phyloP scores from a whole-genome alignment of 2,888 invertebrate species.

The Coronaproctus castanopsis region DNA sequence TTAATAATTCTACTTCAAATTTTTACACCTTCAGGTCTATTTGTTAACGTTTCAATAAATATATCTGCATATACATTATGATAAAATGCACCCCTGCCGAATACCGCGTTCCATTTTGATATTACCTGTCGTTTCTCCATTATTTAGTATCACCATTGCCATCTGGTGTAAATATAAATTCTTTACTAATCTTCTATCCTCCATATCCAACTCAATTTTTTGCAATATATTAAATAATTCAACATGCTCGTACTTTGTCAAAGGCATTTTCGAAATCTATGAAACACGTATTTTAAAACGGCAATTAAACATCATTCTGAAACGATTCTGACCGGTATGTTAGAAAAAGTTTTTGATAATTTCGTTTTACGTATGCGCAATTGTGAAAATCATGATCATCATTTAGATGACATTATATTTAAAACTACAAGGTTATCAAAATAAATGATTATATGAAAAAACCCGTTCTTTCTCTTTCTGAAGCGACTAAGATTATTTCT shows the following conservation, averaged over 20 bases:
- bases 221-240: background rate
- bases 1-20: background rate
- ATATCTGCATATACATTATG: background rate
- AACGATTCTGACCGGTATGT: too few species aligned
- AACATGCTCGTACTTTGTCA: background rate
- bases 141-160: background rate
- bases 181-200: background rate
- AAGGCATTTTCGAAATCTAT: background rate
- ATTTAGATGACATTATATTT: too few species aligned
- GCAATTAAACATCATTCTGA: too few species aligned
- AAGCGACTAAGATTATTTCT: too few species aligned
- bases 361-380: too few species aligned
- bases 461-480: too few species aligned
- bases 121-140: background rate
- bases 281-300: background rate
- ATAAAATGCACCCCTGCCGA: background rate
- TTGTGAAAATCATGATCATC: too few species aligned
- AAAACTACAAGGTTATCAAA: too few species aligned
- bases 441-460: too few species aligned
- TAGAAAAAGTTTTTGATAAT: too few species aligned
- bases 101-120: background rate
- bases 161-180: background rate
- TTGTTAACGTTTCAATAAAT: background rate
- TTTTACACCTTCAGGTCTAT: background rate
- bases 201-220: background rate